Conservation (phyloP, 2,888 invertebrate species). For the Ditylenchus weischeri region DNA sequence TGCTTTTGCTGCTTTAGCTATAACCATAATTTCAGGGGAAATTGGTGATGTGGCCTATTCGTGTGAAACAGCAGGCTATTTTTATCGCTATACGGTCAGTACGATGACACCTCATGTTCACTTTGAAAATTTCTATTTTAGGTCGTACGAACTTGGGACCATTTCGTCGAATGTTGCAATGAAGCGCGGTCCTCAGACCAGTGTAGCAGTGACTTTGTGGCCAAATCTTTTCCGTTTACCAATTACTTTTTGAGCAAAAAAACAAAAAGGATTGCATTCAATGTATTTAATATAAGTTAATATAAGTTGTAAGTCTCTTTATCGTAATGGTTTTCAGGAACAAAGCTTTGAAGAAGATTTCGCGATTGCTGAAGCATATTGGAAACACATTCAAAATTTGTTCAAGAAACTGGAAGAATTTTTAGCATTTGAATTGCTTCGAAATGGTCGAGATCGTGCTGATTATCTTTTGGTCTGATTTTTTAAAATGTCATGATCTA, state of each 20-base stretch:
- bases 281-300: conserved; percentile 60
- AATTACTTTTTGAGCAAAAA: conserved; percentile 84
- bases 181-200: conserved; percentile 1
- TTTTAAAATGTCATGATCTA: no score
- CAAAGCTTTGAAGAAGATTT: conserved; percentile 39
- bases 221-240: conserved; percentile 84
- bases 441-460: conserved; percentile 90
- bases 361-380: conserved; percentile 77
- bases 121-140: conserved; percentile 16
- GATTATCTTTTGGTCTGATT: conserved; percentile 83
- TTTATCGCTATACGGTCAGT: conserved; percentile 80
- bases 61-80: conserved; percentile 96
- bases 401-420: conserved; percentile 97
- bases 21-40: conserved; percentile 64
- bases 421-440: conserved; percentile 88
- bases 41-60: conserved; percentile 88
- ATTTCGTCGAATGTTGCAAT: conserved; percentile 64
- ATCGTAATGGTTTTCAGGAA: conserved; percentile 14
- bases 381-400: conserved; percentile 85
- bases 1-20: no score
- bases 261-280: conserved; percentile 65
- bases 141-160: conserved; percentile 71
- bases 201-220: conserved; percentile 63
- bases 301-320: not conserved
- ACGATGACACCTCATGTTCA: not conserved